Evolutionary conservation across 2,113 vertebrate genomes (phyloP).

Genomic region (Bolborhynchus lineola): DNA sequence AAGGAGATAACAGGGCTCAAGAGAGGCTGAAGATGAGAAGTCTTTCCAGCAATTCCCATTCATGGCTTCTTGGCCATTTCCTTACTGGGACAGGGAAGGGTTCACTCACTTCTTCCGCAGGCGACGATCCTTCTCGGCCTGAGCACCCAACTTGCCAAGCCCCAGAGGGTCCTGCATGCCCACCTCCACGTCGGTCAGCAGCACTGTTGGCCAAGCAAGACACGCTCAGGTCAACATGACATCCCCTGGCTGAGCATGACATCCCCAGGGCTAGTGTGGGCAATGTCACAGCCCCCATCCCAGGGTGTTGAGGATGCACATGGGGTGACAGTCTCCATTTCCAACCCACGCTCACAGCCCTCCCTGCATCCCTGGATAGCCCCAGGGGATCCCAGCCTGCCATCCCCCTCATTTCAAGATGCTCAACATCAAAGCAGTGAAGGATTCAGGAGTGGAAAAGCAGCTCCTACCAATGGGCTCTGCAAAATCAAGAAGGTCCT

Average conservation of each 20-base stretch:
- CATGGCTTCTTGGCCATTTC: neutral
- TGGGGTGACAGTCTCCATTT: neutral
- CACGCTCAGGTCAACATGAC: neutral
- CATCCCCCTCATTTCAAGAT: neutral
- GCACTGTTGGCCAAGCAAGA: constrained; percentile 46
- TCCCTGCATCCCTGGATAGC: neutral
- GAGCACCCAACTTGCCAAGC: constrained; percentile 91
- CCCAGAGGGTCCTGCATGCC: constrained; percentile 88
- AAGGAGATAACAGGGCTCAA: neutral
- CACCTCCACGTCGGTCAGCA: constrained; percentile 84
- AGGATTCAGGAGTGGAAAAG: neutral
- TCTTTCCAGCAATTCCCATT: neutral
- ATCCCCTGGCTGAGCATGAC: neutral
- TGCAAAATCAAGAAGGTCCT: neutral
- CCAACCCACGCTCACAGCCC: neutral
- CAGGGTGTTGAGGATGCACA: neutral
- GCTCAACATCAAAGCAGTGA: neutral
- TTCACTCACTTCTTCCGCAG: constrained; percentile 91
- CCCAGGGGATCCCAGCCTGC: neutral
- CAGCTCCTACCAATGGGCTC: neutral
- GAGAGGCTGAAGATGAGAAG: neutral
- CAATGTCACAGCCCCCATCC: neutral
- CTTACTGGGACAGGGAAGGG: neutral
- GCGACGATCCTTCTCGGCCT: constrained; percentile 92
- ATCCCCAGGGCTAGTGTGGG: neutral